These are phyloP conservation scores for Nipponacmea schrenckii DNA, from an alignment of 2,888 invertebrate genomes.

Conservation along the genomic window DNA sequence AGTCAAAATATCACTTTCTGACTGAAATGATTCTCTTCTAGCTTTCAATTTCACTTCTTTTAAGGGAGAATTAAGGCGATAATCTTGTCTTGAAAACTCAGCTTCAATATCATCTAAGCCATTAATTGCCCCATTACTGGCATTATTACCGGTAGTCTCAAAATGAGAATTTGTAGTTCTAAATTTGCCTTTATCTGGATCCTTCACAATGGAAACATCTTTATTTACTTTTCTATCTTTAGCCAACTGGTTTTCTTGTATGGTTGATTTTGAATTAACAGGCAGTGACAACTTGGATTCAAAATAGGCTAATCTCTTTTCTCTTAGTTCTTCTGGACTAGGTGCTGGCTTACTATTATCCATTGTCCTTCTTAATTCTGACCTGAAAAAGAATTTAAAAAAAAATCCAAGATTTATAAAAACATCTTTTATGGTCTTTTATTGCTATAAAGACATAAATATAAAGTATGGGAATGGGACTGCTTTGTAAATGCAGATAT, in stretches of 20 bases:
- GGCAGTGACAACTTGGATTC: constrained; percentile 10
- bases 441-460: too few species aligned
- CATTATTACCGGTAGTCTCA: neutral
- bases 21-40: neutral
- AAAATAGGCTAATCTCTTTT: constrained; percentile 49
- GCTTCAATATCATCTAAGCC: neutral
- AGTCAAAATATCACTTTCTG: neutral
- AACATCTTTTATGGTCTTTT: too few species aligned
- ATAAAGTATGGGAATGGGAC: too few species aligned
- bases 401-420: too few species aligned
- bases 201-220: neutral
- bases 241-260: neutral
- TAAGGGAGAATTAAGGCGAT: neutral
- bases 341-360: neutral
- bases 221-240: neutral
- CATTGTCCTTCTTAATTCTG: too few species aligned
- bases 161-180: too few species aligned
- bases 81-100: neutral
- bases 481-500: too few species aligned
- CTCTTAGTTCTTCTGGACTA: constrained; percentile 40
- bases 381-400: too few species aligned
- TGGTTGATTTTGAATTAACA: neutral
- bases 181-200: neutral
- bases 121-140: neutral
- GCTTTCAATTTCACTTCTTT: neutral